phyloP scores from a whole-genome alignment of 2,888 invertebrate genomes.

The Drosophila lutescens region DNA sequence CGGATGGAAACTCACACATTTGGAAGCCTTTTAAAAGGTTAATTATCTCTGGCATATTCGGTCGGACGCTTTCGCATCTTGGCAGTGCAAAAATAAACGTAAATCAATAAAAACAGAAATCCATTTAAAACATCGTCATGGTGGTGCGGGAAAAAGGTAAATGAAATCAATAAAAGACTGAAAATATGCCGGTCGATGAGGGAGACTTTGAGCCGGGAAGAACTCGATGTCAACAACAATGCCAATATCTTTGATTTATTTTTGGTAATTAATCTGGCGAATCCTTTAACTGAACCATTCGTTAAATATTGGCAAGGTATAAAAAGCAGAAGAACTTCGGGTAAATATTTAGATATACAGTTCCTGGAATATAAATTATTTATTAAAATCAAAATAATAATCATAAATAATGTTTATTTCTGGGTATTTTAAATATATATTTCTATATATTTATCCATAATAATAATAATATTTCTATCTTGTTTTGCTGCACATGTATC shows the following conservation, averaged over 20 bases:
- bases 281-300: background rate
- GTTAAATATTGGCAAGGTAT: too few species aligned
- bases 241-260: constrained; percentile 5
- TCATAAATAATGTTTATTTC: too few species aligned
- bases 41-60: constrained; percentile 76
- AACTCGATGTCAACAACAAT: constrained; percentile 13
- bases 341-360: too few species aligned
- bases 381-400: too few species aligned
- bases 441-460: too few species aligned
- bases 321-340: too few species aligned
- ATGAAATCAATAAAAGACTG: constrained; percentile 32
- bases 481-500: background rate
- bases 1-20: constrained; percentile 8
- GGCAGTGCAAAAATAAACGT: constrained; percentile 45
- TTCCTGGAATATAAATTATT: too few species aligned
- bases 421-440: too few species aligned
- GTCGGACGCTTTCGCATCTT: constrained; percentile 63
- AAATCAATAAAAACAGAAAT: constrained; percentile 46
- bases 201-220: background rate
- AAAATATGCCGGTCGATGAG: background rate
- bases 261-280: constrained; percentile 2
- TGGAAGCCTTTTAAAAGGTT: constrained; percentile 69
- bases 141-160: constrained; percentile 6
- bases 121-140: constrained; percentile 35
- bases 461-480: background rate